Base-by-base conservation (phyloP, 2,113 vertebrate genomes). In the Phyllopteryx taeniolatus region DNA sequence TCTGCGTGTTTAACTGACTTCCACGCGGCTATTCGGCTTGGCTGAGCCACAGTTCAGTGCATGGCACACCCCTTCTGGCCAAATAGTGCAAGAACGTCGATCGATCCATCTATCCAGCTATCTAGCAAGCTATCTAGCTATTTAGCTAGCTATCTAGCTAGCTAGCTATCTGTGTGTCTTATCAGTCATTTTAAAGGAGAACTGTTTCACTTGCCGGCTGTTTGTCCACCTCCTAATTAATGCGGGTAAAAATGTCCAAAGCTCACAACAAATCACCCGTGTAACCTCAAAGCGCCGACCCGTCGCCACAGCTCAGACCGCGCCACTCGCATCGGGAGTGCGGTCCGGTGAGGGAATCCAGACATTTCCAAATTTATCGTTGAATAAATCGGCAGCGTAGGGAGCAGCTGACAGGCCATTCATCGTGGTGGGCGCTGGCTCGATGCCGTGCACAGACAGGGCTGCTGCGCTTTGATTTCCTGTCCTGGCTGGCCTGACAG, bases 401-500 rank as follows among this genome's bases (percentile, higher is more conserved):
- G 82, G 72, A 79, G 83, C 63, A 43, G 83, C 74, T 90, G 91
- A 91, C 91, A 91, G 86, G 87, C 83, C 85, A 90, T 91, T 88
- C 84, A 89, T 92, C 86, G 76, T 77, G 73, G 73, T 22, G 68
- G 83, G 76, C 60, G 49, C 79, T 79, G 85, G 86, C 81, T 88
- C 87, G 84, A 70, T 88, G 85, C 80, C 47, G 57, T 85, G 79
- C 73, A 46, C 49, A 83, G 83, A 88, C 86, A 85, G 81, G 79
- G 86, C 85, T 73, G 88, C 85, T 83, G 83, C 61, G 72, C 91
- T 92, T 93, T 93, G 92, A 93, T 92, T 92, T 92, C 87, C 90
- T 92, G 91, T 93, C 91, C 72, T 20, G 76, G 72, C 76, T 42
- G 46, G 81, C 71, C 79, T 90, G 92, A 93, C 84, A 79, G 87